A percentile compares a stretch with the other conserved stretches of the same genome.
Evolutionary conservation across 2,113 vertebrate species (phyloP).

Genomic region (Podarcis muralis): DNA sequence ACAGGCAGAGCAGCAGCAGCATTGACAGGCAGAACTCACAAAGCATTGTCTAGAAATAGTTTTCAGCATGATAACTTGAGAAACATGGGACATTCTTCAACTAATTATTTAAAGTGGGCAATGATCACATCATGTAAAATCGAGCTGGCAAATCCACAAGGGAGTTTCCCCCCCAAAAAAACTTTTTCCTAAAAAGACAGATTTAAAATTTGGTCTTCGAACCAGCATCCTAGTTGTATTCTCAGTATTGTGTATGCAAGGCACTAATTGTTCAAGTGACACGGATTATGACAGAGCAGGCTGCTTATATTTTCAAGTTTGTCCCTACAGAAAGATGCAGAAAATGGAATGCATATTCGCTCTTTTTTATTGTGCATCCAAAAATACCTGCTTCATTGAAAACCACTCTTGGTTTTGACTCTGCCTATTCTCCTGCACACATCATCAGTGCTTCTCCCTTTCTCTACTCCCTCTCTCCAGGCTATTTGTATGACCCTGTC

Average conservation of each 20-base stretch:
- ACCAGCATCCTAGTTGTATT: not conserved
- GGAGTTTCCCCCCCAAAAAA: not conserved
- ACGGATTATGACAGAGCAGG: not conserved
- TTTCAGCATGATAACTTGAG: not conserved
- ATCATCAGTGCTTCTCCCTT: not conserved
- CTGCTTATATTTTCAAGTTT: not conserved
- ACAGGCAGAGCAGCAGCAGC: too few relatives aligned
- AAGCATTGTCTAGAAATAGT: not conserved
- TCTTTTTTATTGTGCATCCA: not conserved
- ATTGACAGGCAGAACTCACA: not conserved
- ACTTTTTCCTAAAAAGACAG: not conserved
- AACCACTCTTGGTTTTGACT: not conserved
- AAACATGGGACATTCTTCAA: not conserved
- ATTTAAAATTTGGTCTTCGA: not conserved
- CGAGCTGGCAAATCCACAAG: not conserved
- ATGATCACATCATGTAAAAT: not conserved
- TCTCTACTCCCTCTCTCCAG: not conserved
- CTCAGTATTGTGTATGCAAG: not conserved
- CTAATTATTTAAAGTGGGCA: not conserved
- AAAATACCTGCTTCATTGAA: slow-evolving; percentile 3
- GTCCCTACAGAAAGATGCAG: not conserved
- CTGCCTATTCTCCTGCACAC: not conserved
- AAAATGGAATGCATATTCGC: not conserved
- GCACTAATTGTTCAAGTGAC: not conserved
- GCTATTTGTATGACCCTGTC: slow-evolving; percentile 38